Evolutionary conservation across 2,888 invertebrate genomes (phyloP).

Genomic region (Drosophila siamana): DNA sequence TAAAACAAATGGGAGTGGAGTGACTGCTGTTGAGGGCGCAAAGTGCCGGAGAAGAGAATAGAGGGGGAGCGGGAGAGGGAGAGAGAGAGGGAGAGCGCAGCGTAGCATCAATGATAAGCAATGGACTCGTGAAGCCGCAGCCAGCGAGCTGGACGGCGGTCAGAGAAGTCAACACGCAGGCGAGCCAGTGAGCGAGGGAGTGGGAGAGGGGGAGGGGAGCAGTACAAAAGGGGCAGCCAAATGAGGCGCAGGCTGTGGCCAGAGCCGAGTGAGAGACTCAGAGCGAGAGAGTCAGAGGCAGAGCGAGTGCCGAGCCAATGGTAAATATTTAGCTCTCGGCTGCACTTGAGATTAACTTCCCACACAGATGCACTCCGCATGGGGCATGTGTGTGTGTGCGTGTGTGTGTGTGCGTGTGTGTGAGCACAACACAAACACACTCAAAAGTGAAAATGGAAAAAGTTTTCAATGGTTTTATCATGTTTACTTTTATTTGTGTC

Average conservation of each 20-base stretch:
- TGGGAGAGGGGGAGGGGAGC: neutral
- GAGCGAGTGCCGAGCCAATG: slow-evolving; percentile 45
- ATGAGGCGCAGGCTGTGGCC: slow-evolving; percentile 14
- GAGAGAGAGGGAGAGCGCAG: neutral
- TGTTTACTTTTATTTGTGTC: slow-evolving; percentile 81
- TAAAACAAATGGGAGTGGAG: too few relatives aligned
- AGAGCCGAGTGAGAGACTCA: neutral
- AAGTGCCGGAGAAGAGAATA: too few relatives aligned
- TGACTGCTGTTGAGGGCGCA: too few relatives aligned
- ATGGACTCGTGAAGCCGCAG: slow-evolving; percentile 45
- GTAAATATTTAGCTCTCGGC: slow-evolving; percentile 80
- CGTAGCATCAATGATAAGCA: slow-evolving; percentile 58
- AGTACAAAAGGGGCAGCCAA: slow-evolving; percentile 12
- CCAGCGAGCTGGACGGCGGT: slow-evolving; percentile 45
- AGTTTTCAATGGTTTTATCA: slow-evolving; percentile 80
- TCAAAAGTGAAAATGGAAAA: slow-evolving; percentile 81
- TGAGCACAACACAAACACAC: slow-evolving; percentile 75
- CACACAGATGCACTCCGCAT: slow-evolving; percentile 53
- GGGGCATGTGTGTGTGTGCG: slow-evolving; percentile 1
- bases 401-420: slow-evolving; percentile 32
- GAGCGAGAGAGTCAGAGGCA: neutral
- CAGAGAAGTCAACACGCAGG: slow-evolving; percentile 55
- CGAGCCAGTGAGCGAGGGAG: too few relatives aligned
- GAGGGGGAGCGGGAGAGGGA: neutral
- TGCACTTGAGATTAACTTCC: slow-evolving; percentile 78